Conservation (phyloP, 2,888 invertebrate genomes). For the Watsonalla binaria region DNA sequence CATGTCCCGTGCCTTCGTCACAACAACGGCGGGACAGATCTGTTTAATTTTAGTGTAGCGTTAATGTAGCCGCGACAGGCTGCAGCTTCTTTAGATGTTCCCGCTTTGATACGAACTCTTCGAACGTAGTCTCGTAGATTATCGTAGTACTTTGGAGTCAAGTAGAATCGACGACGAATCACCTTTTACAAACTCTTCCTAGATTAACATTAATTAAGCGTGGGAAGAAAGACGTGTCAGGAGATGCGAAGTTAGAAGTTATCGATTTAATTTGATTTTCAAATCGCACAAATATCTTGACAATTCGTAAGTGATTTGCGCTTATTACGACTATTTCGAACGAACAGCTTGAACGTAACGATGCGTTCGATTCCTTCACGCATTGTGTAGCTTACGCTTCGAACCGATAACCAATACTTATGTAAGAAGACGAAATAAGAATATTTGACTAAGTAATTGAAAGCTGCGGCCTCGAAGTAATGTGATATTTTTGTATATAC, state of each 20-base stretch:
- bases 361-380: slow-evolving; percentile 44
- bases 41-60: slow-evolving; percentile 47
- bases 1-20: slow-evolving; percentile 21
- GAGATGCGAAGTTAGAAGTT: slow-evolving; percentile 25
- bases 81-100: slow-evolving; percentile 61
- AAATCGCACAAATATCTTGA: slow-evolving; percentile 1
- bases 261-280: slow-evolving; percentile 1
- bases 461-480: slow-evolving; percentile 79
- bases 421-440: slow-evolving; percentile 69
- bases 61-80: slow-evolving; percentile 53
- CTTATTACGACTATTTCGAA: slow-evolving; percentile 27
- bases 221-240: slow-evolving; percentile 29
- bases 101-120: slow-evolving; percentile 34
- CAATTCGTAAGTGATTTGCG: slow-evolving; percentile 33
- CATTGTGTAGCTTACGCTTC: slow-evolving; percentile 66
- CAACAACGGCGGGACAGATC: slow-evolving; percentile 5
- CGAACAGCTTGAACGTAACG: slow-evolving; percentile 7
- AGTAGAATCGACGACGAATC: slow-evolving; percentile 43
- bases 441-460: slow-evolving; percentile 66
- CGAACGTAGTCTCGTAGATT: slow-evolving; percentile 48
- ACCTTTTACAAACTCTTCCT: slow-evolving; percentile 46
- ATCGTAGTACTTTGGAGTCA: slow-evolving; percentile 43
- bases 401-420: slow-evolving; percentile 59
- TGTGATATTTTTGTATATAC: slow-evolving; percentile 80
- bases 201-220: slow-evolving; percentile 38